Base-by-base conservation (phyloP, 2,888 invertebrate species). In the Entomobrya multifasciata region DNA sequence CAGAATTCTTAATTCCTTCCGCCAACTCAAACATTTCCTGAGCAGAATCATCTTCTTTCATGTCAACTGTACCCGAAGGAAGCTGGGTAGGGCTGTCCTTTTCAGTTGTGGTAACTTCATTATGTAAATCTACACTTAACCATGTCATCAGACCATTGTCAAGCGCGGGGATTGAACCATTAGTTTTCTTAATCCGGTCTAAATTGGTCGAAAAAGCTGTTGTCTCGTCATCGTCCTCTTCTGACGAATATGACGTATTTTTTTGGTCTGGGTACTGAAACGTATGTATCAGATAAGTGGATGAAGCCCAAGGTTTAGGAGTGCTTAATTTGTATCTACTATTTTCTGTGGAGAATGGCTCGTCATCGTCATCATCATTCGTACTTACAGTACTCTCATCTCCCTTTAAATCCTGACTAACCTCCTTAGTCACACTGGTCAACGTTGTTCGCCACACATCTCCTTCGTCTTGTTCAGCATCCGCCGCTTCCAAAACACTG, bases 221-320 rank as follows among this genome's bases (percentile, higher is more conserved):
- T 8, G 85, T 80, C 74, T 88, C 87, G 0, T 49, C 78, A 20
- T 79, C 83, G 2, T 80, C 70, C n/a, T 87, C 87, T 17, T 87
- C 87, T 20, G 83, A 83, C 0, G 87, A 83, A 10, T 78, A 78
- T 55, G 77, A 83, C 8, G 78, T 82, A 6, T 79, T 72, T 25
- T 87, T 86, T 30, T 30, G 22, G 36, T 89, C 86, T 2, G 91
- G 90, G 62, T 91, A 91, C 52, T 88, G 89, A 67, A 91, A 90
- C 5, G 91, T 91, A 70, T 91, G 90, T 30, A 91, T 89, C 74
- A 88, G 86, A 25, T 90, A 90, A 1, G 91, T 91, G 0, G 90
- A 90, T 0, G 89, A 87, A 0, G 91, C 91, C 91, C 91, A 91
- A 2, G 91, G 91, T 78, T 87, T 89, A 10, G 55, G n/a, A 2